Percentiles rank a stretch among this genome's conserved stretches.
These are phyloP conservation scores for Arctocebus calabarensis DNA, from an alignment of 2,797 vertebrate genomes.

Conservation along the genomic window DNA sequence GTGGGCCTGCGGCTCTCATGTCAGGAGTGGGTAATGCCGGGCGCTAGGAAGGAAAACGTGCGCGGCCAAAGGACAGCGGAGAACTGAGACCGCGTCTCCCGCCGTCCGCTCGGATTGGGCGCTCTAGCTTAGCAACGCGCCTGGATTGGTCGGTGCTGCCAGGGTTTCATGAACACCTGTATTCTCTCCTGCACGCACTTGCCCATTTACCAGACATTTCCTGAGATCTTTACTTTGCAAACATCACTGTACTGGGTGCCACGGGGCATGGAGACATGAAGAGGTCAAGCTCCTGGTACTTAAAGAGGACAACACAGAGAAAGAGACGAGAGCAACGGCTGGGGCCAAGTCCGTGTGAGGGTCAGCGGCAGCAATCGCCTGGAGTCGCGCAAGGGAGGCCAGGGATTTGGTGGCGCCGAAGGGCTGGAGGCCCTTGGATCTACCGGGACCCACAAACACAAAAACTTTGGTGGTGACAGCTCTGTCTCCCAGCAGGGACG, in stretches of 20 bases:
- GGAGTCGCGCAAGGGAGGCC: neutral
- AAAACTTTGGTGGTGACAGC: conserved; percentile 28
- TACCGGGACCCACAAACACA: neutral
- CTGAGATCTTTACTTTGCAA: neutral
- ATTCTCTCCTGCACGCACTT: too few species aligned
- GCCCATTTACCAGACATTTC: neutral
- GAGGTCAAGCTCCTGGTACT: neutral
- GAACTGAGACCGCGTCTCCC: too few species aligned
- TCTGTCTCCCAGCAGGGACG: conserved; percentile 26
- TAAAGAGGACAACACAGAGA: neutral
- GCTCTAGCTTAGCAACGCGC: neutral
- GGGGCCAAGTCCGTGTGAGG: neutral
- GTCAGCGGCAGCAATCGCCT: neutral
- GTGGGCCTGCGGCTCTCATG: too few species aligned
- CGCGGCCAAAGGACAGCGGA: neutral
- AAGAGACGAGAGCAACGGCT: neutral
- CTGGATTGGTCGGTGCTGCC: neutral
- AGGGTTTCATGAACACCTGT: neutral
- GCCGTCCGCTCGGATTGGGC: neutral
- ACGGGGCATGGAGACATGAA: neutral
- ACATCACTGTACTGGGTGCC: neutral
- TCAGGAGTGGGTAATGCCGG: too few species aligned
- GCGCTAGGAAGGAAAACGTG: neutral
- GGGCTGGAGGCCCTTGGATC: neutral
- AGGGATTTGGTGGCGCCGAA: neutral